phyloP scores from a whole-genome alignment of 2,113 vertebrate species.

The Typhlomys cinereus region DNA sequence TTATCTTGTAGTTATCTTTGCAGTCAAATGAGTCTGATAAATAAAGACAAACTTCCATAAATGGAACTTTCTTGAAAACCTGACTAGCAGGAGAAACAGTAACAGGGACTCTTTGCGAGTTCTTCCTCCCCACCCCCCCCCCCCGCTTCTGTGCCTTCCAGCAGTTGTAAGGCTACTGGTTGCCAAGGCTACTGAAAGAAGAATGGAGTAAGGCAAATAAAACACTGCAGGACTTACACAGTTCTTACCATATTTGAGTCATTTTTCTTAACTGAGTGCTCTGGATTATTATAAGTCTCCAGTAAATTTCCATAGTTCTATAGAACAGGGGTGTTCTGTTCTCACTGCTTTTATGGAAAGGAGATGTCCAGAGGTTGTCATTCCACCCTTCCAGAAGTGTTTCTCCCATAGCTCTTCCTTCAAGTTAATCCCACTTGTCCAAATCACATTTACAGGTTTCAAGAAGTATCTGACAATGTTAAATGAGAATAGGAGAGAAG shows the following conservation, averaged over 20 bases:
- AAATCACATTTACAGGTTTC: neutral
- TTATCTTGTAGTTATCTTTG: constrained; percentile 7
- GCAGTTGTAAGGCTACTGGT: neutral
- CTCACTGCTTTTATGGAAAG: neutral
- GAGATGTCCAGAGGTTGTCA: neutral
- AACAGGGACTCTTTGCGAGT: neutral
- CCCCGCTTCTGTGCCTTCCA: neutral
- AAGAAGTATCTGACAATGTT: neutral
- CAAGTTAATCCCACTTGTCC: neutral
- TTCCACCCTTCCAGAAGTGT: neutral
- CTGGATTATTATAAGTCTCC: neutral
- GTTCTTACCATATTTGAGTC: neutral
- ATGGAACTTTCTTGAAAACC: neutral
- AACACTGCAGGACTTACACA: neutral
- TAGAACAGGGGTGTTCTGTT: neutral
- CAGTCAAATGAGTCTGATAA: neutral
- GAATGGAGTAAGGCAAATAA: neutral
- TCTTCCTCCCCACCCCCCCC: neutral
- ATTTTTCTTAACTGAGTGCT: neutral
- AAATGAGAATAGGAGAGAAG: neutral
- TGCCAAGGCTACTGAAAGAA: neutral
- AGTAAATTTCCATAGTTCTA: neutral
- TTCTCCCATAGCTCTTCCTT: neutral
- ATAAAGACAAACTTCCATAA: neutral
- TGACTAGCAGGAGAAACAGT: neutral